Conservation (phyloP, 2,113 vertebrate genomes). For the Orthonyx spaldingii region DNA sequence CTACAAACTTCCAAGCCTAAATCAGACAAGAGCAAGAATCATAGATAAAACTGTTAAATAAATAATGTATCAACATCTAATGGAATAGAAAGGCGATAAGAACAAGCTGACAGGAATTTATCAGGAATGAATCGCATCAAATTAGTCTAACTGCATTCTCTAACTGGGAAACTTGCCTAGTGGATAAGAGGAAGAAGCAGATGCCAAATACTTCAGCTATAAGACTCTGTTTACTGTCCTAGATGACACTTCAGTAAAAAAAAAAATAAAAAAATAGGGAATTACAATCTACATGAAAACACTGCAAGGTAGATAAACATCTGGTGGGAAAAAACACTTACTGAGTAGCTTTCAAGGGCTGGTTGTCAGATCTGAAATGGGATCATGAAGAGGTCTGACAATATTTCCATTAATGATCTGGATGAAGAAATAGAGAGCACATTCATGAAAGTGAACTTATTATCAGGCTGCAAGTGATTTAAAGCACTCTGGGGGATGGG, state of each 20-base stretch:
- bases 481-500: neutral
- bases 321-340: conserved; percentile 23
- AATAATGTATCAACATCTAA: neutral
- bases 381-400: conserved; percentile 48
- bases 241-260: neutral
- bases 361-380: conserved; percentile 41
- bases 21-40: neutral
- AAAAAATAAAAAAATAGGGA: neutral
- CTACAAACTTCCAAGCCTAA: neutral
- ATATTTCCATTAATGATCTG: conserved; percentile 42
- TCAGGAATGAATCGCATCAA: neutral
- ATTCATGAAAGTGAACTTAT: neutral
- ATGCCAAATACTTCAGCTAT: neutral
- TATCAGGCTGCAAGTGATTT: neutral
- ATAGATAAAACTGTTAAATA: neutral
- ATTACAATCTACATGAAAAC: neutral
- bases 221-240: neutral
- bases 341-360: conserved; percentile 37
- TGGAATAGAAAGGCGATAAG: neutral
- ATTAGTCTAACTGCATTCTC: neutral
- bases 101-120: neutral
- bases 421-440: conserved; percentile 46
- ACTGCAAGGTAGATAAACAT: neutral
- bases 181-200: neutral
- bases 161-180: neutral